Evolutionary conservation across 2,888 invertebrate genomes (phyloP), one percentile per base, ranked within the genome.

Genomic region (Selenia dentaria): DNA sequence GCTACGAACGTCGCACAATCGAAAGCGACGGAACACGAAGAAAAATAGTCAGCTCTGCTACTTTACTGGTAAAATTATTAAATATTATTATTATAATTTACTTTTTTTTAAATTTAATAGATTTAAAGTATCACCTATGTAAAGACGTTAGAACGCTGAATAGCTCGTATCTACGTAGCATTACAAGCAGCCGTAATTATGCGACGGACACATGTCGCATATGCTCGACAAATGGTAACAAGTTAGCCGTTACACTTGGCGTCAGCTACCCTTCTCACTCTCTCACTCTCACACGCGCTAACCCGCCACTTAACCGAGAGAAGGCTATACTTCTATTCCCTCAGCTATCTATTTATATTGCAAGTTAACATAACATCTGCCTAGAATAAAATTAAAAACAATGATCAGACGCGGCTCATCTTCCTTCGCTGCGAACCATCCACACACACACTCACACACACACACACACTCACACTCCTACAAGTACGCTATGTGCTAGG

Each of bases 381-480:
- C 70, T 77, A 75, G 46, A 84, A 83, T 84, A 84, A 84, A 59
- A 84, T 83, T 73, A 74, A 75, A 75, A 71, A 74, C 76, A 76
- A 68, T 54, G 47, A 52, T 45, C 31, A 31, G 22, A 8, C 20
- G 33, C 27, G 25, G 28, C 9, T 10, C 3, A 6, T 10, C 25
- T 10, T 0, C 10, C 6, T 18, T 39, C 8, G 22, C 31, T 22
- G 10, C 33, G 3, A 8, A 14, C 12, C 14, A 0, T 14, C 2
- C 20, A 9, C 36, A 36, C 38, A 22, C 31, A 11, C 40, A 20
- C 20, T 6, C 20, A 20, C 6, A 22, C 22, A 22, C 22, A 22
- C 22, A 22, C 22, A 6, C 8, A 8, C 22, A 22, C 8, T 22
- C 22, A 22, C 22, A 22, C 16, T 16, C 16, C n/a, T n/a, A 16